Base-by-base conservation (phyloP, 1,140 invertebrate species). In the Capitella teleta region DNA sequence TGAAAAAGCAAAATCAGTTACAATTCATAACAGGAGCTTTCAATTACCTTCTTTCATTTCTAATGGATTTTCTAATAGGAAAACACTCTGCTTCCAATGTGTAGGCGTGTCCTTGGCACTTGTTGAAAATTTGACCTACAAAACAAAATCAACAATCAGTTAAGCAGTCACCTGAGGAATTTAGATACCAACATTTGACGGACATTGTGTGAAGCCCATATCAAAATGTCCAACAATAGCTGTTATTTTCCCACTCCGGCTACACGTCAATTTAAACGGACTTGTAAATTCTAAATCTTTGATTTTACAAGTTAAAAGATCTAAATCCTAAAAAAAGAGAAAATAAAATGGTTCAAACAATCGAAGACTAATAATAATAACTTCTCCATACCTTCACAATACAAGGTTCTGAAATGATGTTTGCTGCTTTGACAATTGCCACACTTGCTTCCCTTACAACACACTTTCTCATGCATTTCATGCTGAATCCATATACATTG, bases 401-500 rank as follows among this genome's bases (percentile, higher is more conserved):
- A 50, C 58, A 62, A 2, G 60, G 46, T 10, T 61, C 45, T 19
- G 67, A 61, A 6, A 65, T 41, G 19, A 68, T 37, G 30, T 55
- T 60, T 2, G 59, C 58, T 38, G 47, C 23, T 2, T 61, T 54
- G 2, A 69, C 58, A 12, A 63, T 36, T n/a, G 60, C 56, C 1
- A 72, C 66, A 49, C 51, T 52, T 3, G 63, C 64, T 47, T 72
- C 67, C 37, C 57, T 52, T 3, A 63, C 42, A 3, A 70, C 64
- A 3, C 58, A 57, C 4, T 50, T 51, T 43, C 64, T 69, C 64
- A 72, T 67, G 56, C 69, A 70, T 10, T 51, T 60, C 69, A 72
- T 72, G 24, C 61, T 61, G 51, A 69, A 69, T 1, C 69, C 67
- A 54, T 70, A 72, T 1, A 72, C 67, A 57, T 72, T 57, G 45